These are phyloP conservation scores for Nymphicus hollandicus DNA, from an alignment of 2,113 vertebrate species.

Conservation along the genomic window DNA sequence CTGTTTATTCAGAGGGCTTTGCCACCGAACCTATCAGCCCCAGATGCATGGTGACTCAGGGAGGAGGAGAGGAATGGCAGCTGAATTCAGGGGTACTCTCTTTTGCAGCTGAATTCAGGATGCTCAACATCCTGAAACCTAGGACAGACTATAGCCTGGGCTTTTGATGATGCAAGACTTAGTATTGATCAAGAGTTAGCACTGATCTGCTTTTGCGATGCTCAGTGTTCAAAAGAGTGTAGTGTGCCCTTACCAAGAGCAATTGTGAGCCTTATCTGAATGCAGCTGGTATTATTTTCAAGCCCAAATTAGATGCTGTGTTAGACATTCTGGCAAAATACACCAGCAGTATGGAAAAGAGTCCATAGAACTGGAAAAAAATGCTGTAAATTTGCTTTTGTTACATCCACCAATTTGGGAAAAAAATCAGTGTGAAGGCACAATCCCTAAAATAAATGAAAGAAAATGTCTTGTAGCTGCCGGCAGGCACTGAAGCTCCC, in stretches of 20 bases:
- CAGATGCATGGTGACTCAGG: not conserved
- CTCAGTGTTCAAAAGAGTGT: not conserved
- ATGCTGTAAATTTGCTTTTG: slow-evolving; percentile 29
- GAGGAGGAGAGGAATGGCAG: not conserved
- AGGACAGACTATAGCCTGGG: not conserved
- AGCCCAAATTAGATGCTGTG: not conserved
- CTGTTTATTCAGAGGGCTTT: not conserved
- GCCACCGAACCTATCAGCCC: not conserved
- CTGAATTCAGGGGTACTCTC: not conserved
- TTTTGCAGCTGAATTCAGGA: not conserved
- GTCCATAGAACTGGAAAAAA: slow-evolving; percentile 24
- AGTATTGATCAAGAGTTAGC: not conserved
- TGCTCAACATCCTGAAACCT: not conserved
- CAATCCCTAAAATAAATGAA: slow-evolving; percentile 34
- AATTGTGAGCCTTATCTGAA: not conserved
- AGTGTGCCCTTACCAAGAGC: not conserved
- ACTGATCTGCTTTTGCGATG: not conserved
- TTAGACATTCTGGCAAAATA: slow-evolving; percentile 24
- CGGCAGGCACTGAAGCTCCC: not conserved
- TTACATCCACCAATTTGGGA: slow-evolving; percentile 5
- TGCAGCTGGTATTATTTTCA: not conserved
- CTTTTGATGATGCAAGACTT: not conserved
- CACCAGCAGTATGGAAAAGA: slow-evolving; percentile 30
- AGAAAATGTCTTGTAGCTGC: not conserved
- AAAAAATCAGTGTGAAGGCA: not conserved